Evolutionary conservation across 2,888 invertebrate genomes (phyloP).

Genomic region (Trachelus tabidus): DNA sequence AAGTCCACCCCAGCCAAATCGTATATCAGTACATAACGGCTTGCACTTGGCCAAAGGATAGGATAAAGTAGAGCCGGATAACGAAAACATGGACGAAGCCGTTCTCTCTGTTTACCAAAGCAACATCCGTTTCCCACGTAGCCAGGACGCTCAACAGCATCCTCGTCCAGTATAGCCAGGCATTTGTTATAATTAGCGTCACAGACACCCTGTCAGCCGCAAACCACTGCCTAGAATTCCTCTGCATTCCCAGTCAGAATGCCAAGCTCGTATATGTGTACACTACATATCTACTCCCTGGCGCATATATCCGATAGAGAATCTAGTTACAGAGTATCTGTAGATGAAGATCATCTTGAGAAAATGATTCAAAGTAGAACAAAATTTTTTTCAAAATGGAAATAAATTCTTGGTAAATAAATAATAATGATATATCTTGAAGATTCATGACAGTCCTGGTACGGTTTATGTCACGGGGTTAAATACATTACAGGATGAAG

Average conservation of each 20-base stretch:
- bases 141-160: background rate
- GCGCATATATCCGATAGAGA: background rate
- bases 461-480: background rate
- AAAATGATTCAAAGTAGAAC: background rate
- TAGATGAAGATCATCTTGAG: background rate
- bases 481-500: background rate
- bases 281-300: background rate
- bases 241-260: background rate
- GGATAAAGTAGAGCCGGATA: background rate
- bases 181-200: slow-evolving; percentile 51
- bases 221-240: background rate
- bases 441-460: background rate
- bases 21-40: background rate
- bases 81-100: background rate
- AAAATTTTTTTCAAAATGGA: background rate
- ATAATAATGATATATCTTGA: background rate
- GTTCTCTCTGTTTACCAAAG: background rate
- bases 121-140: background rate
- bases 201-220: slow-evolving; percentile 25
- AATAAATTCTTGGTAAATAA: background rate
- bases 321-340: background rate
- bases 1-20: background rate
- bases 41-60: background rate
- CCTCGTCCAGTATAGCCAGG: slow-evolving; percentile 12
- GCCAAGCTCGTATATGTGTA: background rate